Evolutionary conservation across 1,140 invertebrate species (phyloP).

Genomic region (Melitaea cinxia): DNA sequence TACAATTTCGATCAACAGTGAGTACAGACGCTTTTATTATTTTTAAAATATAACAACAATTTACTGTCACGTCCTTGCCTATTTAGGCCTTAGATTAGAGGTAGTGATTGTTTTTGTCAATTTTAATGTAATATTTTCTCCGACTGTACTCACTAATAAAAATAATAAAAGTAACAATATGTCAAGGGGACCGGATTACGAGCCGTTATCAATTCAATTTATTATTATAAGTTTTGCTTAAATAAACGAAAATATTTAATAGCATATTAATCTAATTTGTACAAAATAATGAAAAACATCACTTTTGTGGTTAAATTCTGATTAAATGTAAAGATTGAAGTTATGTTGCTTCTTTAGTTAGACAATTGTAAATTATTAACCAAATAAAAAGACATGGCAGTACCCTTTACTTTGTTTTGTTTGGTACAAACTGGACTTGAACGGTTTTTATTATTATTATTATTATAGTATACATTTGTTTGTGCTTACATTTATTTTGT

Average conservation of each 20-base stretch:
- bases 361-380: not conserved
- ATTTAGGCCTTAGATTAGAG: conserved; percentile 52
- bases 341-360: not conserved
- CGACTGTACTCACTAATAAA: conserved; percentile 51
- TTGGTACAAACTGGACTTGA: not conserved
- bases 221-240: not conserved
- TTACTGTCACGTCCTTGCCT: conserved; percentile 46
- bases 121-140: conserved; percentile 23
- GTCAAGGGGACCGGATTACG: not conserved
- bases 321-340: not conserved
- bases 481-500: not conserved
- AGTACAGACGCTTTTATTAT: conserved; percentile 51
- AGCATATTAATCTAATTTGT: not conserved
- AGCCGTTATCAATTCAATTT: not conserved
- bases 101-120: conserved; percentile 38
- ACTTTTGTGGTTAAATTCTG: not conserved
- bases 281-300: not conserved
- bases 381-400: not conserved
- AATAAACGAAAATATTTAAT: not conserved
- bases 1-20: conserved; percentile 50
- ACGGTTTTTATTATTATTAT: not conserved
- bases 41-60: conserved; percentile 53
- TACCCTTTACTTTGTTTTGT: not conserved
- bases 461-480: not conserved
- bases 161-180: not conserved